Base-by-base conservation (phyloP, 2,113 vertebrate species). In the Odontesthes bonariensis region DNA sequence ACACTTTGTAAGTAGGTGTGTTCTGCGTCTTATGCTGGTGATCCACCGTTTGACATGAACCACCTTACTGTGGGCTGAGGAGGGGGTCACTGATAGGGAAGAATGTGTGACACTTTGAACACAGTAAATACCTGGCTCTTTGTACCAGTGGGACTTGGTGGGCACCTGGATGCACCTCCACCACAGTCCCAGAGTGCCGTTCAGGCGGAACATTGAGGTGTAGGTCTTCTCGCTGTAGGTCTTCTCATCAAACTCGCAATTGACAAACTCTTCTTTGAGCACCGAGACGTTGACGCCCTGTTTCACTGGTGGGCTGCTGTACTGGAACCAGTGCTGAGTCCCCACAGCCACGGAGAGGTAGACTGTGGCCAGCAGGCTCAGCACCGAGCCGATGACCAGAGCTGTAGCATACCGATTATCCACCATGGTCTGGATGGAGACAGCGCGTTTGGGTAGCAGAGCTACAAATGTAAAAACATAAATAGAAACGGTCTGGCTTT, bases 361-460 rank as follows among this genome's bases (percentile, higher is more conserved):
- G 63, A 98, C 96, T 8, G 96, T 95, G 69, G 97, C 97, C 87
- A 99, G 94, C 81, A 99, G 95, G 80, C 97, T 98, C 73, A 99
- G 95, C 54, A 99, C 97, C 0, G 96, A 97, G 71, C 96, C 98
- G 22, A 99, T 99, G 31, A 99, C 97, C 59, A 99, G 90, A 0
- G 98, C 98, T 3, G 98, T 99, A 69, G 97, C 97, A 55, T 98
- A 98, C 16, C 97, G 95, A 85, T 99, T 99, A 92, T 99, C 98
- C 85, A 99, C 97, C 95, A 96, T 97, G 55, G 54, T 87, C 12
- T 44, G 5, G 0, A 8, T 7, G 51, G 13, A 64, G 31, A 8
- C 17, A 8, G 71, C 54, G 73, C 31, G 23, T 19, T 59, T 12
- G 27, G 8, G 54, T 32, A 47, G 42, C 19, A 23, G 19, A 57